Conservation (phyloP, 2,113 vertebrate species). For the Loxodonta africana region DNA sequence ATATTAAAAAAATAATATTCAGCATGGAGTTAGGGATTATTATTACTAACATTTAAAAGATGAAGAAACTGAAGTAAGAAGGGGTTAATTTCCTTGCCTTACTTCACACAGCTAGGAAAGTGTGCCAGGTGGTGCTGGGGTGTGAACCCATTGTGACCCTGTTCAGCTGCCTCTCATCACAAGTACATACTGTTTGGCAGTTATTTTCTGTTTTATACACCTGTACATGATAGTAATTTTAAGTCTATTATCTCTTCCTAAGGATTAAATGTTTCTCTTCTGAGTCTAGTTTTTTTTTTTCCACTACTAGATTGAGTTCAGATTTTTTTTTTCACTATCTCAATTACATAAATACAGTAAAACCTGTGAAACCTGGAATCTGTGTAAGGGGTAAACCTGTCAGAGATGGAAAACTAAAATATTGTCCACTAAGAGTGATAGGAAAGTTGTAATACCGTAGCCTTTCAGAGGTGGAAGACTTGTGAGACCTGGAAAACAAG, state of each 20-base stretch:
- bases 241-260: background rate
- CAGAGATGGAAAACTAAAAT: too few species aligned
- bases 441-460: too few species aligned
- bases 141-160: background rate
- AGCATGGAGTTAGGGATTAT: background rate
- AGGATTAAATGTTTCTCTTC: background rate
- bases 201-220: background rate
- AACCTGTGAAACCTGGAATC: too few species aligned
- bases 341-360: background rate
- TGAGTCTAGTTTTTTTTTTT: background rate
- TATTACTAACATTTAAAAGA: too few species aligned
- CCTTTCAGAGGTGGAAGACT: too few species aligned
- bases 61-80: background rate
- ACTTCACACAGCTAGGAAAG: background rate
- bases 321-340: background rate
- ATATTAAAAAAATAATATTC: background rate
- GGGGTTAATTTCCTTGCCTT: background rate
- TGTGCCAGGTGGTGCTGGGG: background rate
- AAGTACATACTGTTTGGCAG: background rate
- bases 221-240: background rate
- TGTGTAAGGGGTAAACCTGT: too few species aligned
- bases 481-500: too few species aligned
- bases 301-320: background rate
- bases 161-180: background rate
- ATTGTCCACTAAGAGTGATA: too few species aligned